Evolutionary conservation across 2,797 vertebrate species (phyloP), one percentile per base, ranked within the genome.

Genomic region (Sebastes steindachneri): DNA sequence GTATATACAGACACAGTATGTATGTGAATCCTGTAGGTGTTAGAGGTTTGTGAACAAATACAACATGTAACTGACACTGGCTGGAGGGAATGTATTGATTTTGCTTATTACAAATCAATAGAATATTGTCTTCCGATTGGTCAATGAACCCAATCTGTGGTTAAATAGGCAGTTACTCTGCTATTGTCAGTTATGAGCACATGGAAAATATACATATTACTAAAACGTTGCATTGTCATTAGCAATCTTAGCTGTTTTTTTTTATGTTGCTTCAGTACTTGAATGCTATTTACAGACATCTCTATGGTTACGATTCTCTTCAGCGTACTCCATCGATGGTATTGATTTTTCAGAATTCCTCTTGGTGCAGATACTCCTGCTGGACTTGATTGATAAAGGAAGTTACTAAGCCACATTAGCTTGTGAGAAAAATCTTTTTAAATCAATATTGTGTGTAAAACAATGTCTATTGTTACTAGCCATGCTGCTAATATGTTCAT

Each of bases 91-190:
- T 62, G 5, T 21, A 55, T 28, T 48, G 48, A 76, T 68, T 73
- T 77, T 9, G 2, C 9, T 64, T 7, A 21, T 69, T 41, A 11
- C 1, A 55, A n/a, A 65, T 67, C 11, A 28, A 64, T 21, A 55
- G n/a, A 55, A 41, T 57, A 75, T 64, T 73, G 53, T 65, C 37
- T 58, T 71, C 48, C 68, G 21, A 70, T 67, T 71, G 8, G 26
- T 64, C 59, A 73, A 11, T 63, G 15, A 65, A 21, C 19, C 23
- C 4, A 0, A 19, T 51, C 48, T 41, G 37, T 37, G 17, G 48
- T 41, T 64, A 35, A 79, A 62, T 17, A 37, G 63, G 31, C 48
- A 12, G 21, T 15, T 58, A 37, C 6, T 62, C 8, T 82, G 7
- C 28, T 48, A 4, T 11, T 37, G 9, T 45, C 9, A 3, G 7